Evolutionary conservation across 2,113 vertebrate species (phyloP).

Genomic region (Paramisgurnus dabryanus): DNA sequence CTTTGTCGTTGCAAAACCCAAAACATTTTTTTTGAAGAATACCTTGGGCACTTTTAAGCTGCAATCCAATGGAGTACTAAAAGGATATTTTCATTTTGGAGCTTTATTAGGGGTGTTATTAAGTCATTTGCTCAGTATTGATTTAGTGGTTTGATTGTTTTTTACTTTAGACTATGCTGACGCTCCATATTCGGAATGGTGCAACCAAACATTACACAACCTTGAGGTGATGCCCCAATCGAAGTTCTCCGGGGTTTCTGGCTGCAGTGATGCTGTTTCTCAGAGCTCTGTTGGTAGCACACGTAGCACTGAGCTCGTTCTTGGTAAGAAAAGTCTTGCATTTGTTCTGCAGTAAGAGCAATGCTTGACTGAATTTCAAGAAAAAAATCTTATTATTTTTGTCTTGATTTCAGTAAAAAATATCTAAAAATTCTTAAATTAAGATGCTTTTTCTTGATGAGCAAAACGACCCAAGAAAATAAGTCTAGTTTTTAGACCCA

Average conservation of each 20-base stretch:
- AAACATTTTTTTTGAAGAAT: no score
- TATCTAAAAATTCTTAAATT: no score
- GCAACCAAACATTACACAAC: slow-evolving; percentile 84
- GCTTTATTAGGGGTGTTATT: background rate
- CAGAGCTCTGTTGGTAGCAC: slow-evolving; percentile 90
- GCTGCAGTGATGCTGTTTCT: slow-evolving; percentile 92
- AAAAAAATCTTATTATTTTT: no score
- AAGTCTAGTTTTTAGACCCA: no score
- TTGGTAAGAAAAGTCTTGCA: slow-evolving; percentile 74
- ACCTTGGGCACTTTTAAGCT: no score
- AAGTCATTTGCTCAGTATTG: background rate
- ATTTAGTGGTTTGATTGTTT: background rate
- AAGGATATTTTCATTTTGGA: background rate
- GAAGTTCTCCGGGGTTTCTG: slow-evolving; percentile 94
- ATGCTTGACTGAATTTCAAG: no score
- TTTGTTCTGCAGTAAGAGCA: no score
- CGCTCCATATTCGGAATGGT: slow-evolving; percentile 92
- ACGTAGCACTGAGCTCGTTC: slow-evolving; percentile 86
- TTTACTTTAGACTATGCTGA: slow-evolving; percentile 84
- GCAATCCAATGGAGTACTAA: no score
- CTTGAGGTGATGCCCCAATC: slow-evolving; percentile 91
- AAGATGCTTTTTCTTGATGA: no score
- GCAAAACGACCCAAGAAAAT: no score
- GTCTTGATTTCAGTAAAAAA: no score
- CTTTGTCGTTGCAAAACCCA: no score